These are phyloP conservation scores for Aphidius ervi DNA, from an alignment of 1,140 invertebrate genomes.

Conservation along the genomic window DNA sequence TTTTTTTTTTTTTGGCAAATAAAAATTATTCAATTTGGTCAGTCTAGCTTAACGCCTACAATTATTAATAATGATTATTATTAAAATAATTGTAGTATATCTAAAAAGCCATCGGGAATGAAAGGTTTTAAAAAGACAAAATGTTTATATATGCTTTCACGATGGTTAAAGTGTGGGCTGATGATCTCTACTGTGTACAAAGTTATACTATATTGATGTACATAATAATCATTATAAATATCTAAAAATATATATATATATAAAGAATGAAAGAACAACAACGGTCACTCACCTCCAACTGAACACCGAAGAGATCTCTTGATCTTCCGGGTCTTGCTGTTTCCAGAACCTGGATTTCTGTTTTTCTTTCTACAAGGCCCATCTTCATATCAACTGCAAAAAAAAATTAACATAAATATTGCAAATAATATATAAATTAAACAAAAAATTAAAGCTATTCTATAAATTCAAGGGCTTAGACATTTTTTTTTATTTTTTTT, in stretches of 20 bases:
- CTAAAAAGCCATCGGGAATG: neutral
- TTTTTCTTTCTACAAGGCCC: constrained; percentile 46
- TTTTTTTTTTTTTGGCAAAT: too few relatives aligned
- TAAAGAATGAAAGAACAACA: neutral
- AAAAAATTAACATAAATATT: constrained; percentile 10
- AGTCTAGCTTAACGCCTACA: too few relatives aligned
- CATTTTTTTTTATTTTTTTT: too few relatives aligned
- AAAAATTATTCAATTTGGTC: too few relatives aligned
- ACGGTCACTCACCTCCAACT: constrained; percentile 56
- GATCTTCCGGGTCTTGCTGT: constrained; percentile 49
- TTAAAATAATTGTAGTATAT: too few relatives aligned
- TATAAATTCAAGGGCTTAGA: too few relatives aligned
- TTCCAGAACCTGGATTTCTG: constrained; percentile 43
- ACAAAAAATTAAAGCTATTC: constrained; percentile 3
- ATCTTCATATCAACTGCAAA: constrained; percentile 34
- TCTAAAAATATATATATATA: neutral
- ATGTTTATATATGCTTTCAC: neutral
- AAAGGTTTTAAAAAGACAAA: too few relatives aligned
- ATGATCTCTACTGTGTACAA: too few relatives aligned
- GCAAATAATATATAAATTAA: neutral
- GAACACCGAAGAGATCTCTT: constrained; percentile 61
- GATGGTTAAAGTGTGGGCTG: too few relatives aligned
- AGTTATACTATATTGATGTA: neutral
- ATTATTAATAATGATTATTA: too few relatives aligned
- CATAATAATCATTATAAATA: constrained; percentile 2